Percentiles rank a stretch among this genome's conserved stretches.
Conservation (phyloP, 2,888 invertebrate genomes). For the Drosophila mercatorum region DNA sequence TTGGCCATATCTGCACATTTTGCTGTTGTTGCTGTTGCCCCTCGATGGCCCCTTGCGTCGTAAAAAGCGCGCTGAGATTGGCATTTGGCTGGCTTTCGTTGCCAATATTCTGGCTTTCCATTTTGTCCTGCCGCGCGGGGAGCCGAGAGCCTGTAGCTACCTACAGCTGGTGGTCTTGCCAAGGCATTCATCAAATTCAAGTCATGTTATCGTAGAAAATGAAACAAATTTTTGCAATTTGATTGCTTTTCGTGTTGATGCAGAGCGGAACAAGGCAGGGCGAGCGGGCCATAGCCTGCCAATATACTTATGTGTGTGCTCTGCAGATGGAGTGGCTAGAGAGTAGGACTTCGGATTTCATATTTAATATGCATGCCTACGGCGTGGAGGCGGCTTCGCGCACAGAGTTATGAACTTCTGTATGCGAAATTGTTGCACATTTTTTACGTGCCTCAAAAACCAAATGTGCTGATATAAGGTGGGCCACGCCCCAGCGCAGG, state of each 20-base stretch:
- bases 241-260: constrained; percentile 78
- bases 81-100: constrained; percentile 74
- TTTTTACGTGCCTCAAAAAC: constrained; percentile 72
- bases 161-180: constrained; percentile 49
- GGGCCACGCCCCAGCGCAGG: background rate
- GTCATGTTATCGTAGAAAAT: constrained; percentile 80
- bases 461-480: constrained; percentile 50
- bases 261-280: constrained; percentile 26
- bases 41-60: constrained; percentile 37
- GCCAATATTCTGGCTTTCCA: constrained; percentile 69
- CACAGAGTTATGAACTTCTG: constrained; percentile 66
- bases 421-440: constrained; percentile 71
- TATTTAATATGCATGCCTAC: constrained; percentile 77
- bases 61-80: constrained; percentile 75
- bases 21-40: constrained; percentile 28
- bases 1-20: constrained; percentile 75
- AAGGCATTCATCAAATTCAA: constrained; percentile 80
- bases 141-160: background rate
- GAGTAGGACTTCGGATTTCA: constrained; percentile 34
- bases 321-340: constrained; percentile 45
- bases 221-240: constrained; percentile 80
- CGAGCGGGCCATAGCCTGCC: constrained; percentile 30
- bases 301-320: constrained; percentile 45
- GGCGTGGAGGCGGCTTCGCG: constrained; percentile 33
- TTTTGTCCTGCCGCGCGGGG: constrained; percentile 24